Evolutionary conservation across 2,888 invertebrate genomes (phyloP).

Genomic region (Myopa tessellatipennis): DNA sequence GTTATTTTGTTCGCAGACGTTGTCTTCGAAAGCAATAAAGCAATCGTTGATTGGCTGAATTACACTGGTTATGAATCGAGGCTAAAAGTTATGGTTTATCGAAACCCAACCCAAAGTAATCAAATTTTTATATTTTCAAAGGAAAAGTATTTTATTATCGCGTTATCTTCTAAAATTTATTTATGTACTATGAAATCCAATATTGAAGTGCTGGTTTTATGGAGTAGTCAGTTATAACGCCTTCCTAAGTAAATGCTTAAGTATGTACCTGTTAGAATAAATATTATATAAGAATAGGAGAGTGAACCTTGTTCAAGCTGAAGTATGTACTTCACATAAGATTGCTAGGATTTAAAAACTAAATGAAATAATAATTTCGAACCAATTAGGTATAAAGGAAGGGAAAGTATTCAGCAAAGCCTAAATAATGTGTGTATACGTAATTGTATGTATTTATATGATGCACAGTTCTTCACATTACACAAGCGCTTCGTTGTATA

Average conservation of each 20-base stretch:
- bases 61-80: constrained; percentile 26
- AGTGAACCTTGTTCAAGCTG: background rate
- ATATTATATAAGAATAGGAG: background rate
- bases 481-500: too few species aligned
- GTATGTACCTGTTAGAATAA: constrained; percentile 9
- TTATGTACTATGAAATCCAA: constrained; percentile 61
- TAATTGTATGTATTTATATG: too few species aligned
- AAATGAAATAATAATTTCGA: too few species aligned
- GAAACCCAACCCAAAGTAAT: constrained; percentile 45
- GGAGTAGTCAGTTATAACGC: constrained; percentile 15
- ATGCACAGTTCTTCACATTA: too few species aligned
- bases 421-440: too few species aligned
- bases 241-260: background rate
- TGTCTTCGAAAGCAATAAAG: constrained; percentile 24
- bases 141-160: constrained; percentile 52
- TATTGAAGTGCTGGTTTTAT: constrained; percentile 54
- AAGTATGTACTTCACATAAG: too few species aligned
- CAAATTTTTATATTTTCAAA: constrained; percentile 61
- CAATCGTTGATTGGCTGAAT: constrained; percentile 36
- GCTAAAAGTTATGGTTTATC: background rate
- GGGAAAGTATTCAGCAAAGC: too few species aligned
- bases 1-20: constrained; percentile 51
- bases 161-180: constrained; percentile 54
- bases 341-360: too few species aligned
- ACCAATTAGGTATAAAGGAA: too few species aligned